Evolutionary conservation across 2,888 invertebrate genomes (phyloP), one percentile per base, ranked within the genome.

Genomic region (Monoplex corrugatus): DNA sequence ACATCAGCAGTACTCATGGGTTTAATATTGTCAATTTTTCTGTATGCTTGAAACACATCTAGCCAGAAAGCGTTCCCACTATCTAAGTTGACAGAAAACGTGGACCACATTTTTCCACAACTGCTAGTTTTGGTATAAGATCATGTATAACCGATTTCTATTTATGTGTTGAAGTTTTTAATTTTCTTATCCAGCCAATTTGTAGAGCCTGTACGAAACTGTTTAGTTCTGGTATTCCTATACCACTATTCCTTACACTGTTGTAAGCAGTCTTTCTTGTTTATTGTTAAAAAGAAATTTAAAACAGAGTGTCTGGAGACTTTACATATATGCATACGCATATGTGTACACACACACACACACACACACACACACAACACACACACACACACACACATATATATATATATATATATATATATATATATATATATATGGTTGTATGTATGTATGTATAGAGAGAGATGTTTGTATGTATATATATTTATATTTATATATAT

Each of bases 311-410:
- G 10, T 6, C 6, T 35, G 35, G 35, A 75, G 28, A 35, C 35
- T 6, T 35, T 3, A n/a, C 32, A 75, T 10, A 35, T 35, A 75
- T 5, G 35, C 75, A 75, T 35, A 75, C 75, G 35, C 75, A 75
- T 10, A 75, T 35, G 35, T 35, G 35, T 35, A 35, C 75, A 75
- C 75, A 35, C 75, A 75, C 75, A 75, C 75, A 75, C 75, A 75
- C 75, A 75, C 75, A 75, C 75, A 75, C 75, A 75, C 75, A 75
- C 75, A 8, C 68, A 68, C 68, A 68, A 16, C 75, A 75, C 75
- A 75, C 35, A 75, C 75, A 75, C 75, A 75, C 75, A 75, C 75
- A 75, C 75, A n/a, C 32, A 35, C 75, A 75, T 35, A 32, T 35
- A 75, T 35, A 75, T 35, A 32, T 35, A 75, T 35, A 75, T 35